A percentile compares a stretch with the other conserved stretches of the same genome.
Conservation (phyloP, 2,888 invertebrate species). For the Orchesella flavescens region DNA sequence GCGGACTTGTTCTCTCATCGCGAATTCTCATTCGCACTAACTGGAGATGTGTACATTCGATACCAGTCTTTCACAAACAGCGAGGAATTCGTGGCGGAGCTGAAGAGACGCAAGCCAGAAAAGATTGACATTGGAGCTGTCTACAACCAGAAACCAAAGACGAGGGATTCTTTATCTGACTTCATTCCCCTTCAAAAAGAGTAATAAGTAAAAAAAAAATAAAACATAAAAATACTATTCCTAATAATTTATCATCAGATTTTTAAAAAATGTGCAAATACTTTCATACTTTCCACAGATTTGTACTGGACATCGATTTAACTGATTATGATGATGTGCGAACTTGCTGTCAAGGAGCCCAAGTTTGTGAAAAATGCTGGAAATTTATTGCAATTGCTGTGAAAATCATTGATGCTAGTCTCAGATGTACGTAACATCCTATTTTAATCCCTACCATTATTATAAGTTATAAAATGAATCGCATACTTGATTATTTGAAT, state of each 20-base stretch:
- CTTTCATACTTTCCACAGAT: too few species aligned
- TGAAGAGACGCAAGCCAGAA: constrained; percentile 84
- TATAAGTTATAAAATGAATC: not conserved
- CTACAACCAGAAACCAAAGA: constrained; percentile 80
- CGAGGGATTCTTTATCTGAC: constrained; percentile 74
- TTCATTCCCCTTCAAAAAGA: constrained; percentile 85
- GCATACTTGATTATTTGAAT: too few species aligned
- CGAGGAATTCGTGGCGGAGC: constrained; percentile 88
- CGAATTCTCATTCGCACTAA: constrained; percentile 95
- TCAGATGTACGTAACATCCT: not conserved
- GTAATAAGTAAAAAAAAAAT: constrained; percentile 71
- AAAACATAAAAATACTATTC: too few species aligned
- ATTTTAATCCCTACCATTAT: too few species aligned
- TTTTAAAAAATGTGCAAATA: too few species aligned
- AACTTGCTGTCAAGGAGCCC: too few species aligned
- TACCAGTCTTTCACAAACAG: constrained; percentile 88
- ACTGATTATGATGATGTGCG: too few species aligned
- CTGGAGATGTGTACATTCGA: constrained; percentile 93
- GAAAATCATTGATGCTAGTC: too few species aligned
- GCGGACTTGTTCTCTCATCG: constrained; percentile 81
- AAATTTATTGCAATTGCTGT: too few species aligned
- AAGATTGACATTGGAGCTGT: constrained; percentile 96
- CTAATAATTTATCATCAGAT: too few species aligned
- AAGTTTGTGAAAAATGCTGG: not conserved
- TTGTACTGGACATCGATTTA: too few species aligned